Conservation (phyloP, 2,888 invertebrate species). For the Ichneumon xanthorius region DNA sequence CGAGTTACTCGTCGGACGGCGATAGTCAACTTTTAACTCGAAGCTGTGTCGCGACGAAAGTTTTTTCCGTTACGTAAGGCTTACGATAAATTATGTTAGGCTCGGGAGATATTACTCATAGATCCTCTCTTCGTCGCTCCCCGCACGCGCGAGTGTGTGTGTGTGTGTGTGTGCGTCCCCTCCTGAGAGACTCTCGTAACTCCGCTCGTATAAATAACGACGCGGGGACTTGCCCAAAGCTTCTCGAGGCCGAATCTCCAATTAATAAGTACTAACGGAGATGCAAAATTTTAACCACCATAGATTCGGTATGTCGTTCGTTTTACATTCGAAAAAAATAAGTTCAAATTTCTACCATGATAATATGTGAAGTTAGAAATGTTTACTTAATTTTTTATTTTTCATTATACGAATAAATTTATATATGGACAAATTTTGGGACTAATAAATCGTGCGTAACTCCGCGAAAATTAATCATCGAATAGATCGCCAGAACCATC, state of each 20-base stretch:
- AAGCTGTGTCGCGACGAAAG: slow-evolving; percentile 55
- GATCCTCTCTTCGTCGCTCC: slow-evolving; percentile 7
- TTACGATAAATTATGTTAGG: slow-evolving; percentile 60
- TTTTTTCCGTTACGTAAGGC: slow-evolving; percentile 58
- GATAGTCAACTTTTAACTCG: slow-evolving; percentile 22
- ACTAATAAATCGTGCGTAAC: not conserved
- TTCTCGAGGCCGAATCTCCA: slow-evolving; percentile 16
- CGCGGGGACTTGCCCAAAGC: slow-evolving; percentile 1
- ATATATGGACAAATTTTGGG: not conserved
- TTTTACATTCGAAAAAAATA: not conserved
- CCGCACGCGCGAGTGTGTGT: slow-evolving; percentile 1
- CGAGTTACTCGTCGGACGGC: slow-evolving; percentile 24
- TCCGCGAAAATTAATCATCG: not conserved
- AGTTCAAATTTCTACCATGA: not conserved
- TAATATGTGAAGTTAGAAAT: not conserved
- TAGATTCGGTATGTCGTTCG: not conserved
- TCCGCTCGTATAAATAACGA: slow-evolving; percentile 46
- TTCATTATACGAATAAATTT: no score
- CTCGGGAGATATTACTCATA: slow-evolving; percentile 58
- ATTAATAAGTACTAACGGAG: not conserved
- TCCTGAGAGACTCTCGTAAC: slow-evolving; percentile 31
- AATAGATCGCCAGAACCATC: not conserved
- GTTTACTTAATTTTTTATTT: no score
- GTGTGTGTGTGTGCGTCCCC: not conserved
- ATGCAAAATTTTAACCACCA: not conserved